Evolutionary conservation across 2,113 vertebrate species (phyloP).

Genomic region (Pituophis catenifer): DNA sequence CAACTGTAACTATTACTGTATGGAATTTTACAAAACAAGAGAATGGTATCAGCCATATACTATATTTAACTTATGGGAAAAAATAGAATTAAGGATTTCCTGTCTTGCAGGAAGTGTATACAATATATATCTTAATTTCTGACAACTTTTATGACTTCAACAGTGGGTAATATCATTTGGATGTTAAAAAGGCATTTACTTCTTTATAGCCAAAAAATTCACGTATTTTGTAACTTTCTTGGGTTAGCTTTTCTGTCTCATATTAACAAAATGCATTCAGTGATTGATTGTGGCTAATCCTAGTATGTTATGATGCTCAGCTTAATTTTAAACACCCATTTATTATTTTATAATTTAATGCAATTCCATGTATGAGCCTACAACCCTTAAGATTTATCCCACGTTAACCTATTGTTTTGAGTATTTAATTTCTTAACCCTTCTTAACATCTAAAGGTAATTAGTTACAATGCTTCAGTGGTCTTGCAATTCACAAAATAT

Average conservation of each 20-base stretch:
- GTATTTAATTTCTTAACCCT: background rate
- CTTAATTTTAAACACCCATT: background rate
- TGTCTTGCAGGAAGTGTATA: background rate
- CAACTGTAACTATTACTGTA: background rate
- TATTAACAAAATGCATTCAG: background rate
- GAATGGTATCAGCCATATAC: background rate
- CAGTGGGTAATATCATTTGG: background rate
- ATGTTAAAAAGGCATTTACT: background rate
- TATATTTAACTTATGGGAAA: background rate
- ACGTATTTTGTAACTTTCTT: background rate
- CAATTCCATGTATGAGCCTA: background rate
- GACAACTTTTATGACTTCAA: background rate
- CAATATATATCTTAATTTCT: background rate
- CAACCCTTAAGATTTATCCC: background rate
- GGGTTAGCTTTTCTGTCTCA: background rate
- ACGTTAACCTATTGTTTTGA: background rate
- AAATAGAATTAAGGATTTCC: background rate
- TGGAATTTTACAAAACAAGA: background rate
- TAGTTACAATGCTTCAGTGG: background rate
- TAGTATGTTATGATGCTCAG: background rate
- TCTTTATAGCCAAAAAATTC: background rate
- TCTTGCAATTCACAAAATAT: background rate
- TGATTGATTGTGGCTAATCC: background rate
- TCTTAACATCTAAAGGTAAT: background rate
- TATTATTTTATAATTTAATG: background rate